phyloP scores from a whole-genome alignment of 2,113 vertebrate species.

The Gymnorhina tibicen region DNA sequence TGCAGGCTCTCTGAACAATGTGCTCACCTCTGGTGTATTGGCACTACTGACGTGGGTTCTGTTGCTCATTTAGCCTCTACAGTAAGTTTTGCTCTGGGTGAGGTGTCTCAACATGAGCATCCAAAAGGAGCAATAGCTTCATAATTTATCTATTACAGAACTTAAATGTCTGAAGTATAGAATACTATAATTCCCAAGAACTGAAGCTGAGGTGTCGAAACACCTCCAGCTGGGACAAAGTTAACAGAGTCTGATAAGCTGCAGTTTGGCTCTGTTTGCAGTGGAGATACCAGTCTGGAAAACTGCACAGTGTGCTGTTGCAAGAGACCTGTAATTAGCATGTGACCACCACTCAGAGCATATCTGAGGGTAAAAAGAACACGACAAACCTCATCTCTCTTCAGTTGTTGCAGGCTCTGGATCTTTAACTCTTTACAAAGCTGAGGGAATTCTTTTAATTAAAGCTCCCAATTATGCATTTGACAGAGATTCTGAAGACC shows the following conservation, averaged over 20 bases:
- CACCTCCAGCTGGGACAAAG: background rate
- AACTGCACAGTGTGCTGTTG: background rate
- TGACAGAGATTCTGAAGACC: background rate
- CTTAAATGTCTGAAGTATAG: background rate
- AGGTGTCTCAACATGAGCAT: background rate
- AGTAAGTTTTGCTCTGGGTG: background rate
- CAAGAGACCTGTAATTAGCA: background rate
- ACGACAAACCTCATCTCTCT: background rate
- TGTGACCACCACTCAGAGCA: accelerated
- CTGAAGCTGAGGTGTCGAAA: background rate
- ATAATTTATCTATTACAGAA: background rate
- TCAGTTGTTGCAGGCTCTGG: background rate
- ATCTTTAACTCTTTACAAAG: background rate
- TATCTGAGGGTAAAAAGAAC: background rate
- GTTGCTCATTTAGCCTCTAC: background rate
- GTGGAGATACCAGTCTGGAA: constrained; percentile 6
- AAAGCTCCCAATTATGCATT: background rate
- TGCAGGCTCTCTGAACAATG: background rate
- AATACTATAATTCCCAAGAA: background rate
- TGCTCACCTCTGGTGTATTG: background rate
- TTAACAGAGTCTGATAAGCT: background rate
- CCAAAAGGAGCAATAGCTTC: background rate
- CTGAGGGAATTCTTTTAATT: background rate
- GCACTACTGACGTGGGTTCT: background rate
- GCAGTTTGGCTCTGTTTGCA: background rate